Conservation (phyloP, 2,888 invertebrate genomes). For the Platycheirus rosarum region DNA sequence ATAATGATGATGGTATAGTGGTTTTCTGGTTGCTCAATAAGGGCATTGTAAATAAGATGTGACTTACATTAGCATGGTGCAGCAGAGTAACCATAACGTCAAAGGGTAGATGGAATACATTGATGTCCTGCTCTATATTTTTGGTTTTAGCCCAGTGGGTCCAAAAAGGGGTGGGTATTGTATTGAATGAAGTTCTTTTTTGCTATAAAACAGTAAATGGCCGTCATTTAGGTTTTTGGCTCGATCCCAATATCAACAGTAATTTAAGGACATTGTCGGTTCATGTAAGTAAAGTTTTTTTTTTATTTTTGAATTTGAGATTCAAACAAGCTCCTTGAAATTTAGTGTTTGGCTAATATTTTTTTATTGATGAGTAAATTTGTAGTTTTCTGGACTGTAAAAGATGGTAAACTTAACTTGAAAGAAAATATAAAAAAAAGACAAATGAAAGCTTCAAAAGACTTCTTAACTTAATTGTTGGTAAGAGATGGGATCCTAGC, state of each 20-base stretch:
- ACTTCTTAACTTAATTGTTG: no score
- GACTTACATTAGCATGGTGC: constrained; percentile 39
- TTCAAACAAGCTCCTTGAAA: neutral
- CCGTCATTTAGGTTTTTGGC: constrained; percentile 38
- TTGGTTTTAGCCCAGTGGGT: constrained; percentile 39
- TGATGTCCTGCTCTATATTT: constrained; percentile 17
- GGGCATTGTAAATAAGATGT: constrained; percentile 24
- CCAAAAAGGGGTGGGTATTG: constrained; percentile 3
- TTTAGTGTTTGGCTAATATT: neutral
- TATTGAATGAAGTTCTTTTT: neutral
- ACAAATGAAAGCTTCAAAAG: no score
- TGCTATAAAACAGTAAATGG: constrained; percentile 20
- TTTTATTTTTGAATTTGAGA: neutral
- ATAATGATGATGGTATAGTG: constrained; percentile 27
- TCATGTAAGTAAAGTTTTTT: neutral
- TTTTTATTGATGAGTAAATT: neutral
- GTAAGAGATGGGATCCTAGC: no score
- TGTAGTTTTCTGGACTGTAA: no score
- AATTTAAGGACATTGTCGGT: constrained; percentile 1
- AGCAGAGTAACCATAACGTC: constrained; percentile 3
- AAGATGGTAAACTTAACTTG: no score
- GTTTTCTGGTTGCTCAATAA: constrained; percentile 35
- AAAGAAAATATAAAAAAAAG: no score
- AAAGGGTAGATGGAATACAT: constrained; percentile 33
- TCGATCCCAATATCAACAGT: constrained; percentile 34